Conservation (phyloP, 2,113 vertebrate species). For the Alexandromys fortis region DNA sequence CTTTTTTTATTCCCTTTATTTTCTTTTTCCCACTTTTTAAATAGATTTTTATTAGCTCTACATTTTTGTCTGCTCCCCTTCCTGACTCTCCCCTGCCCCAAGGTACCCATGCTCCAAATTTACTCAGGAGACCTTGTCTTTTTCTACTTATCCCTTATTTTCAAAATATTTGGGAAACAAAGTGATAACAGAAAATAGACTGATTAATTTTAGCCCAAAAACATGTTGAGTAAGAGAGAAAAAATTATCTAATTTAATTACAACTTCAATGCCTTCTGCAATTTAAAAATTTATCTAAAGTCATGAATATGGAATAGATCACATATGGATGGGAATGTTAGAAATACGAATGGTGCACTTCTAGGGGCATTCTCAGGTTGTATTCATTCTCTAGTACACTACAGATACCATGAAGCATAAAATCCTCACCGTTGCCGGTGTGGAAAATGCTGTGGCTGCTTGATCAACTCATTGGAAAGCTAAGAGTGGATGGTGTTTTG, state of each 20-base stretch:
- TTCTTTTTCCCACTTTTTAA: not conserved
- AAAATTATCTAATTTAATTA: not conserved
- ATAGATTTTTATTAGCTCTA: too few species aligned
- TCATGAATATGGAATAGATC: not conserved
- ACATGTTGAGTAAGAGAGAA: not conserved
- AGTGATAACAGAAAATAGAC: not conserved
- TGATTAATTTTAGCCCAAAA: not conserved
- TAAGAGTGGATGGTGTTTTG: not conserved
- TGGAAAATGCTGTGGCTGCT: not conserved
- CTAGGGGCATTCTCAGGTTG: not conserved
- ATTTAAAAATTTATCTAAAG: not conserved
- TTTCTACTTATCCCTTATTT: not conserved
- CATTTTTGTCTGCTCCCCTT: too few species aligned
- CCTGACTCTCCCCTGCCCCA: too few species aligned
- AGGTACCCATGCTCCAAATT: too few species aligned
- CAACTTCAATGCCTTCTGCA: not conserved
- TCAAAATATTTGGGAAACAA: not conserved
- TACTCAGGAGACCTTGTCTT: too few species aligned
- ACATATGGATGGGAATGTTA: not conserved
- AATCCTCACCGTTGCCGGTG: too few species aligned
- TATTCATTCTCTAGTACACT: not conserved
- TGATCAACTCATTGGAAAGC: not conserved
- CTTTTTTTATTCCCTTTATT: not conserved
- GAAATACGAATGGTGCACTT: not conserved
- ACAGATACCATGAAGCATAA: not conserved